These are phyloP conservation scores for Leptodactylus fallax DNA, from an alignment of 2,797 vertebrate genomes.

Conservation along the genomic window DNA sequence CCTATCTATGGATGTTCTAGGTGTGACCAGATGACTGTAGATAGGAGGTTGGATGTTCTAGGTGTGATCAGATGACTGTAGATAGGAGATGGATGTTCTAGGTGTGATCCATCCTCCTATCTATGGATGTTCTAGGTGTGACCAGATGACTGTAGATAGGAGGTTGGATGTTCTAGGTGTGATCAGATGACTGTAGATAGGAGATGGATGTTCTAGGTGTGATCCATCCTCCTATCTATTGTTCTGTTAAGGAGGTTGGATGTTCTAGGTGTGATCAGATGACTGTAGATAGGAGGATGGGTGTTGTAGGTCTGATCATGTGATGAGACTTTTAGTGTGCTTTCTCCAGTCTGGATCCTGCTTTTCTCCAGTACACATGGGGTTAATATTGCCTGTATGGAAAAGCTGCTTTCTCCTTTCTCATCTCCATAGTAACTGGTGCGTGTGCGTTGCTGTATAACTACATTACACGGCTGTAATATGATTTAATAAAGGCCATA, in stretches of 20 bases:
- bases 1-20: neutral
- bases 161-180: neutral
- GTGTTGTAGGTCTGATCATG: neutral
- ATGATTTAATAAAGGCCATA: conserved; percentile 56
- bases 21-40: neutral
- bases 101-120: neutral
- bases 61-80: neutral
- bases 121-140: neutral
- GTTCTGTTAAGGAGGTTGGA: neutral
- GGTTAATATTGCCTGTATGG: conserved; percentile 15
- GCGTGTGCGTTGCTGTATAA: conserved; percentile 34
- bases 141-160: neutral
- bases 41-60: neutral
- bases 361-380: neutral
- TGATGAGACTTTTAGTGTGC: too few relatives aligned
- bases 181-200: neutral
- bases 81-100: neutral
- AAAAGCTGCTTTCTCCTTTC: conserved; percentile 9
- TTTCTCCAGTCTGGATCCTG: too few relatives aligned
- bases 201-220: neutral
- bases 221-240: too few relatives aligned
- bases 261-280: neutral
- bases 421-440: conserved; percentile 49
- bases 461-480: conserved; percentile 53
- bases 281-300: neutral